These are phyloP conservation scores for Chorisops tibialis DNA, from an alignment of 2,888 invertebrate genomes.

Conservation along the genomic window DNA sequence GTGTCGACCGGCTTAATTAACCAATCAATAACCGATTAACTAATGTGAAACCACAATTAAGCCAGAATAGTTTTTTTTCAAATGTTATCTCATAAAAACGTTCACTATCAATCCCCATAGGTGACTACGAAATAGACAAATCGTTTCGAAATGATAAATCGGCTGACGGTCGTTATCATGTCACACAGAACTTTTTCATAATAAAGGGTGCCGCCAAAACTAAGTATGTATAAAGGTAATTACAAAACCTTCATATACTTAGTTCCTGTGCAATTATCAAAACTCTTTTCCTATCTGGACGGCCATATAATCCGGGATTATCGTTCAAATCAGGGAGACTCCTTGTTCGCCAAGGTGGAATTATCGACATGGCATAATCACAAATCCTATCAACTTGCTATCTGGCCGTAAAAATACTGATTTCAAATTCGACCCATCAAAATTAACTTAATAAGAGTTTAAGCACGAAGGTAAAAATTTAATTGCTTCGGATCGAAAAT, in stretches of 20 bases:
- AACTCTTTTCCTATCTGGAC: constrained; percentile 4
- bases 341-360: background rate
- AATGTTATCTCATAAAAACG: too few species aligned
- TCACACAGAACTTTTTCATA: too few species aligned
- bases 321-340: constrained; percentile 13
- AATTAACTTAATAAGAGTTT: constrained; percentile 23
- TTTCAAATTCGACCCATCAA: constrained; percentile 10
- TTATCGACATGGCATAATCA: constrained; percentile 9
- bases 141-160: background rate
- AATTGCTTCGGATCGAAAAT: constrained; percentile 15
- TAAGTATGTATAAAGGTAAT: background rate
- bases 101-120: constrained; percentile 5
- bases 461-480: constrained; percentile 15
- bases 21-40: constrained; percentile 20
- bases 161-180: constrained; percentile 14
- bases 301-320: constrained; percentile 20
- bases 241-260: background rate
- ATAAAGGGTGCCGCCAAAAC: constrained; percentile 8
- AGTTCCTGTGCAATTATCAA: background rate
- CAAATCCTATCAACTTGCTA: too few species aligned
- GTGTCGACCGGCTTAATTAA: constrained; percentile 7
- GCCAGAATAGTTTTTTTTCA: background rate
- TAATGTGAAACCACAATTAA: background rate
- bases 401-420: constrained; percentile 8
- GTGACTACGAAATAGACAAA: background rate